Evolutionary conservation across 53 echinoderm and acorn worm genomes (phyloP), one percentile per base, ranked within the genome.

Genomic region (Crossaster papposus): DNA sequence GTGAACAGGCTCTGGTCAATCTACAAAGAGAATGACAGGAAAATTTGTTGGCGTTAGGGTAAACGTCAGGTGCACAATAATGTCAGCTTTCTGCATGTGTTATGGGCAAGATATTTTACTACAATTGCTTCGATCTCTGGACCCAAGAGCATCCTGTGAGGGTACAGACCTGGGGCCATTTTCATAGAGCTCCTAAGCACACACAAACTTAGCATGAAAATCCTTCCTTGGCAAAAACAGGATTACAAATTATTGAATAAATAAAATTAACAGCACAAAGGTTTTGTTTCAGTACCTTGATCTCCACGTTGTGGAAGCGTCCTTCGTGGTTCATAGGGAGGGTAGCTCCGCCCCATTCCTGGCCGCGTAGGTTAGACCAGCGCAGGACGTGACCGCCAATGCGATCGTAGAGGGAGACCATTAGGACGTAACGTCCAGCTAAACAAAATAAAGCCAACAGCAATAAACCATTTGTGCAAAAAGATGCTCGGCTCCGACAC

Each of bases 1-100:
- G 97, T 97, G 92, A 97, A 97, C 79, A 94, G 77, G 72, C 97
- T 97, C 90, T 97, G 97, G 70, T 97, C 97, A 82, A 97, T 89
- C 97, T 97, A 76, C 0, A 38, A 72, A 8, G 22, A 71, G 10
- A 31, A 30, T 30, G 32, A 31, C 2, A 62, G 20, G 44, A 72
- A 17, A 81, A 81, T 32, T 4, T 71, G 71, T 71, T 12, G 28
- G 71, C 38, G 38, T 38, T 7, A 38, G 38, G 44, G 44, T 9
- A 44, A 44, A 44, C 44, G 5, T 44, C 38, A 38, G 2, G 7
- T 38, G 38, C 38, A 38, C 38, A 2, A n/a, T n/a, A n/a, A 38
- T 2, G 38, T 38, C 44, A 7, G 0, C 44, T 1, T 44, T 44
- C 5, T 44, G 44, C 44, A 7, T 44, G 44, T 44, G 44, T 44